Evolutionary conservation across 1,140 invertebrate genomes (phyloP), one percentile per base, ranked within the genome.

Genomic region (Megathymus violae): DNA sequence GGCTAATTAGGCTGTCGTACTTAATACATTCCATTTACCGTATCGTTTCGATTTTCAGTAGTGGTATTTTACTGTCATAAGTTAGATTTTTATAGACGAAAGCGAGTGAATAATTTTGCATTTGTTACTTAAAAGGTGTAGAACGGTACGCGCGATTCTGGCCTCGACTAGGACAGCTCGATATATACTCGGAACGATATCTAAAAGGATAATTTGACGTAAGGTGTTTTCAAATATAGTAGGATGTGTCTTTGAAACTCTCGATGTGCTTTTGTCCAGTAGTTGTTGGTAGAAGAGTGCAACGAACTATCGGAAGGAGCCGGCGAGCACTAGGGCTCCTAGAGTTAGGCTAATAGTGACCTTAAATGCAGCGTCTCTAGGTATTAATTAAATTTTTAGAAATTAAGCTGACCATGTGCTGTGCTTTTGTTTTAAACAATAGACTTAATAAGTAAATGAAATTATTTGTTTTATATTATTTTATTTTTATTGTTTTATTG

Each of bases 341-440:
- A 83, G 79, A 61, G 67, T 72, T 89, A 88, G 84, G 78, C 71
- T 74, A 78, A 81, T 88, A 83, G 81, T 71, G 80, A 88, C 80
- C 82, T 84, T 79, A 69, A 76, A 71, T 69, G 69, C 82, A 76
- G 75, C 74, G 77, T 79, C 67, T 74, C 63, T 83, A 85, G 84
- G 74, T 85, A 74, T 64, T 86, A 82, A 88, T 81, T 83, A 88
- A 81, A 79, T 88, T 84, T 83, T 69, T 88, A 85, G 77, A 77
- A 71, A 82, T 73, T 90, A 90, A 90, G 88, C 86, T 88, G 86
- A 91, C 80, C 80, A 90, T 85, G 88, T 91, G 88, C 88, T 91
- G 88, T 91, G 88, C 83, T 91, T 90, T 88, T 87, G 82, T 91
- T 91, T 91, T 87, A 88, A 91, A 85, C 71, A 75, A 76, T 80